Percentiles rank a stretch among this genome's conserved stretches.
Conservation (phyloP, 2,888 invertebrate genomes). For the Trachelus stipa region DNA sequence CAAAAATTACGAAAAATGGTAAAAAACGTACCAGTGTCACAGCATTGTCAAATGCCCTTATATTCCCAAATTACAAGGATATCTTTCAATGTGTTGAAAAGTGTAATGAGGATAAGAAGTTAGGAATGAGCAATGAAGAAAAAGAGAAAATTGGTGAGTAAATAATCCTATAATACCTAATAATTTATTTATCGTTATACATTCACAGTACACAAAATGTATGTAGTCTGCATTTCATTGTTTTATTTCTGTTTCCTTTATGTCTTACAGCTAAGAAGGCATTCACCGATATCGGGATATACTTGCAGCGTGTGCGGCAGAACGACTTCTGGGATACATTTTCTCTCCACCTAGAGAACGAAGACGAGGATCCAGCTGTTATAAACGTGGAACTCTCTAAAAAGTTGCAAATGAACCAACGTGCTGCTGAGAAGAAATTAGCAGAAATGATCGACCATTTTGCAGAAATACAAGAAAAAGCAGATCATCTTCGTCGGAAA, state of each 20-base stretch:
- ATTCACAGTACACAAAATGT: too few species aligned
- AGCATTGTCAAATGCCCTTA: slow-evolving; percentile 37
- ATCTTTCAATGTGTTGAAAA: slow-evolving; percentile 50
- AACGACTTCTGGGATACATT: slow-evolving; percentile 57
- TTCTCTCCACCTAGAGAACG: slow-evolving; percentile 40
- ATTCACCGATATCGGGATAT: slow-evolving; percentile 48
- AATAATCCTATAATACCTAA: neutral
- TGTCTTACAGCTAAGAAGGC: slow-evolving; percentile 49
- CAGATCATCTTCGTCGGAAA: slow-evolving; percentile 11
- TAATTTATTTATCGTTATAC: too few species aligned
- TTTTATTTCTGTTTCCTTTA: slow-evolving; percentile 8
- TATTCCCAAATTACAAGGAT: slow-evolving; percentile 58
- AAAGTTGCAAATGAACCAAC: slow-evolving; percentile 45
- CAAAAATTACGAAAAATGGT: slow-evolving; percentile 30
- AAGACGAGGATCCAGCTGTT: slow-evolving; percentile 52
- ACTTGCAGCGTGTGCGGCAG: slow-evolving; percentile 46
- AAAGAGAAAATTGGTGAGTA: slow-evolving; percentile 47
- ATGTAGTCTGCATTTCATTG: neutral
- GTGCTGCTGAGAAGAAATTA: slow-evolving; percentile 45
- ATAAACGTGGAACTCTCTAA: slow-evolving; percentile 37
- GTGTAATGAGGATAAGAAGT: slow-evolving; percentile 42
- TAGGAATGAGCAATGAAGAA: slow-evolving; percentile 37
- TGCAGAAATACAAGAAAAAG: slow-evolving; percentile 44
- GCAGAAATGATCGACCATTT: slow-evolving; percentile 50
- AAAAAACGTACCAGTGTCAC: neutral